These are phyloP conservation scores for Chloropsis hardwickii DNA, from an alignment of 2,113 vertebrate species.

Conservation along the genomic window DNA sequence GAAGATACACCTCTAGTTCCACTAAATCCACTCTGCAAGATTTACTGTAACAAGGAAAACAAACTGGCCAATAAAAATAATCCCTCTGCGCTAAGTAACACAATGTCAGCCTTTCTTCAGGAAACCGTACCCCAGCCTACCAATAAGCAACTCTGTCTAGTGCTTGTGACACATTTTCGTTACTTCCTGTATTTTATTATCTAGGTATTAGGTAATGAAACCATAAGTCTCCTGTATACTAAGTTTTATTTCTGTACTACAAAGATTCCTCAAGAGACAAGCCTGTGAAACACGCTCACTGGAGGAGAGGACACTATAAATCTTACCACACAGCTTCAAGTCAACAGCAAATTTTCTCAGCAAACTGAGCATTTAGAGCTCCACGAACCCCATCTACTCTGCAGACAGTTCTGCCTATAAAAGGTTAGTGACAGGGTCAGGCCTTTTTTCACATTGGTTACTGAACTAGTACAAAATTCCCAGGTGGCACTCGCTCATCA, in stretches of 20 bases:
- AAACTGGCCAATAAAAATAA: neutral
- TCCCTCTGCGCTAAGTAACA: neutral
- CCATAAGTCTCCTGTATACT: neutral
- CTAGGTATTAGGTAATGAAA: conserved; percentile 10
- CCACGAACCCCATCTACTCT: neutral
- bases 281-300: neutral
- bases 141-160: neutral
- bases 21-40: neutral
- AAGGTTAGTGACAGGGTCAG: neutral
- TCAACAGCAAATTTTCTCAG: neutral
- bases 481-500: neutral
- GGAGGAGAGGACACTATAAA: neutral
- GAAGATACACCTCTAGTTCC: neutral
- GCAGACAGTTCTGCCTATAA: neutral
- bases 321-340: neutral
- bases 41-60: neutral
- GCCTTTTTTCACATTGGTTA: neutral
- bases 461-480: neutral
- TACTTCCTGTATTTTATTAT: neutral
- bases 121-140: neutral
- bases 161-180: neutral
- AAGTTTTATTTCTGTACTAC: conserved; percentile 1
- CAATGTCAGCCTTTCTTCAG: neutral
- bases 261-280: neutral
- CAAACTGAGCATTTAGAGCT: neutral